Conservation (phyloP, 1,140 invertebrate genomes). For the Neomicropteryx cornuta region DNA sequence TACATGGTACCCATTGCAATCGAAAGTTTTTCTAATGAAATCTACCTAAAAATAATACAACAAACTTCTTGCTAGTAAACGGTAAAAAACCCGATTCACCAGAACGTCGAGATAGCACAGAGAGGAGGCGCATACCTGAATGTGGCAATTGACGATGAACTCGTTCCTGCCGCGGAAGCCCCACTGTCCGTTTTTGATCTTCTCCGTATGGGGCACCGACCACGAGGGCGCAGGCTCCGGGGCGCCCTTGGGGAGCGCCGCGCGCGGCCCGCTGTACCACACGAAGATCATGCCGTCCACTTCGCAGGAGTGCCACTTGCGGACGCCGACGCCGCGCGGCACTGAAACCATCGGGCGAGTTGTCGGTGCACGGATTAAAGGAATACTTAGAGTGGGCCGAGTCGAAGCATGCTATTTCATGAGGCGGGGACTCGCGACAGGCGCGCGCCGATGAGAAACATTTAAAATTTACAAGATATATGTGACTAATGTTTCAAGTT, state of each 20-base stretch:
- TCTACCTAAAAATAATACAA: too few relatives aligned
- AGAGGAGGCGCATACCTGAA: conserved; percentile 46
- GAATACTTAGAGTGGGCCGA: too few relatives aligned
- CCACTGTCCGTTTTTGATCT: conserved; percentile 47
- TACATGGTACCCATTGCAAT: too few relatives aligned
- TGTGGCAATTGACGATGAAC: conserved; percentile 61
- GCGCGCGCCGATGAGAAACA: too few relatives aligned
- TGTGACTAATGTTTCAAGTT: too few relatives aligned
- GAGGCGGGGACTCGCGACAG: too few relatives aligned
- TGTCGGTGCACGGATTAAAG: conserved; percentile 3
- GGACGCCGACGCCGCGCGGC: conserved; percentile 48
- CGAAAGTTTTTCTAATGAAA: too few relatives aligned
- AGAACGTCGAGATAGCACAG: too few relatives aligned
- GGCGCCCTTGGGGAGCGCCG: conserved; percentile 52
- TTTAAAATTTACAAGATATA: too few relatives aligned
- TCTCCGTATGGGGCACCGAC: conserved; percentile 44
- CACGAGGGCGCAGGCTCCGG: conserved; percentile 60
- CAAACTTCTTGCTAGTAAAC: too few relatives aligned
- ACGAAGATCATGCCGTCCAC: conserved; percentile 65
- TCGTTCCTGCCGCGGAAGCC: conserved; percentile 63
- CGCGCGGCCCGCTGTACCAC: conserved; percentile 71
- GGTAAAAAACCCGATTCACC: too few relatives aligned
- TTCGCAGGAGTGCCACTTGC: conserved; percentile 55
- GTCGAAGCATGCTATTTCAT: too few relatives aligned
- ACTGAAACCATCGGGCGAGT: conserved; percentile 38